Base-by-base conservation (phyloP, 1,140 invertebrate genomes). In the Hyles vespertilio region DNA sequence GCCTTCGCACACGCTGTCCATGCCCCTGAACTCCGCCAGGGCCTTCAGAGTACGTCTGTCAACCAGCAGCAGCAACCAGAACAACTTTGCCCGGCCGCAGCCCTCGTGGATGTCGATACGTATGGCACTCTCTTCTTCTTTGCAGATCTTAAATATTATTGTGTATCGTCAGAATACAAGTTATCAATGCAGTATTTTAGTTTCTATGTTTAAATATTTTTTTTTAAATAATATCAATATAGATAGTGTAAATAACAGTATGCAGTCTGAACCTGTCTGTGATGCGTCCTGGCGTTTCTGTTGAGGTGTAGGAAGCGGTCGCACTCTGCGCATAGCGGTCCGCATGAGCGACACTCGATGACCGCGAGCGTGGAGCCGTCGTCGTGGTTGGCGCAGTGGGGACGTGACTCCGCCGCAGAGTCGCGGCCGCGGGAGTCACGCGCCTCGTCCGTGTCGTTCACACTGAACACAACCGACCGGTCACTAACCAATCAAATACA, bases 51-150 rank as follows among this genome's bases (percentile, higher is more conserved):
- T 98, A 60, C 95, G 93, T 0, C 96, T 96, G 76, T 99, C 98
- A 1, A 98, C 97, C 4, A 99, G 84, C 3, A 97, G 94, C 69
- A 99, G 90, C 0, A 99, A 90, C 97, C 97, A 99, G 81, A 98
- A 98, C 2, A 99, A 89, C 80, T 99, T 99, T 0, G 96, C 98
- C 52, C 98, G 91, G 0, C 97, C 97, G 81, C 98, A 99, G 0
- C 97, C 97, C 87, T 99, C 98, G 79, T 99, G 98, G 8, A 98
- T 91, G 84, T 99, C 97, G 1, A 99, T 96, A 53, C 97, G 92
- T 49, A 97, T 96, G 0, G 97, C 96, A 79, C 98, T 96, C 80
- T 98, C 96, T 78, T 98, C 97, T 76, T 98, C 97, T 87, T 98
- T 98, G 81, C 98, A 98, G 1, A 97, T 93, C 90, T 91, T 22